Base-by-base conservation (phyloP, 2,888 invertebrate species). In the Erpobdella octoculata region DNA sequence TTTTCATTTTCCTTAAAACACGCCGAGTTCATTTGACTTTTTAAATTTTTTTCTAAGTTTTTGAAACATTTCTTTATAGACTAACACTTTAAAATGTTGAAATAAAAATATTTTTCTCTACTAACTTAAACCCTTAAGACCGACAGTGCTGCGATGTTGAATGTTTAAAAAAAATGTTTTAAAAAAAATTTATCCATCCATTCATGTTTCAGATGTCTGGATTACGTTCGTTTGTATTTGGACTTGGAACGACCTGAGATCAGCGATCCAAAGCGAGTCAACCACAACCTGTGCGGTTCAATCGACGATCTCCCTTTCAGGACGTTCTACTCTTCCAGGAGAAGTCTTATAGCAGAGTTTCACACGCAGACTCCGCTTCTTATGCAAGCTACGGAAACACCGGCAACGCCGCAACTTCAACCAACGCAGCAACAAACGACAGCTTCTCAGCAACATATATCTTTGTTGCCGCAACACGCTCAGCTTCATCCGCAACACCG, bases 331-430 rank as follows among this genome's bases (percentile, higher is more conserved):
- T 81, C 81, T 18, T 77, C 78, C 18, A 78, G 77, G 8, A 76
- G 82, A 9, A 79, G 78, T 70, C 76, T 82, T 58, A 78, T 82
- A 33, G 74, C 82, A 67, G 82, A 82, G 74, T 81, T 82, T 70
- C 80, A 81, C 69, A 77, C 81, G 0, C 53, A 15, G 21, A n/a
- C n/a, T n/a, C n/a, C n/a, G n/a, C n/a, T n/a, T n/a, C n/a, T n/a
- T n/a, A n/a, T n/a, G n/a, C n/a, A n/a, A n/a, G n/a, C n/a, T n/a
- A n/a, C n/a, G n/a, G n/a, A n/a, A n/a, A n/a, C n/a, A n/a, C n/a
- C n/a, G n/a, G n/a, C n/a, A n/a, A n/a, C n/a, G n/a, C n/a, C 78
- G 79, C 66, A 31, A 73, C 6, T 41, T 71, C 18, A 75, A 75
- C 21, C 72, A 74, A 61, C 77, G 77, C 73, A 76, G 76, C 74